A percentile compares a stretch with the other conserved stretches of the same genome.
These are phyloP conservation scores for Amphiprion percula DNA, from an alignment of 2,113 vertebrate genomes.

Conservation along the genomic window DNA sequence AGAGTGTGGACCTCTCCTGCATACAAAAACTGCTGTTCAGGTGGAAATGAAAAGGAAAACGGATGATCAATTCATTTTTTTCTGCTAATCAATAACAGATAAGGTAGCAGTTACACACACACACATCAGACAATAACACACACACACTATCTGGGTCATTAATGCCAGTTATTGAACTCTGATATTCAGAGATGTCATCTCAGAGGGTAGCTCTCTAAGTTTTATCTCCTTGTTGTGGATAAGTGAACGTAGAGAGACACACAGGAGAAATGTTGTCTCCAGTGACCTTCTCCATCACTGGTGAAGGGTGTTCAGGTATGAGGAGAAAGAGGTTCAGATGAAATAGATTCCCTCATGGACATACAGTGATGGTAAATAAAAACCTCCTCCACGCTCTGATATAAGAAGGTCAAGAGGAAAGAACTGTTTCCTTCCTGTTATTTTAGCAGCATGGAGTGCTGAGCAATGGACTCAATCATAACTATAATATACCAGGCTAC, in stretches of 20 bases:
- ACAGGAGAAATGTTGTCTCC: constrained; percentile 2
- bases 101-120: constrained; percentile 14
- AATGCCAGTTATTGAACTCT: constrained; percentile 30
- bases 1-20: constrained; percentile 63
- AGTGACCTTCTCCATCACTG: constrained; percentile 40
- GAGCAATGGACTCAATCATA: background rate
- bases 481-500: background rate
- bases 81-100: constrained; percentile 35
- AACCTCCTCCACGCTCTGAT: constrained; percentile 10
- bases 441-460: constrained; percentile 5
- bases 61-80: constrained; percentile 40
- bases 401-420: constrained; percentile 54
- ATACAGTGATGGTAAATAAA: constrained; percentile 7
- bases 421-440: constrained; percentile 26
- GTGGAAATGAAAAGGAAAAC: constrained; percentile 57
- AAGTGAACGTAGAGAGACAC: background rate
- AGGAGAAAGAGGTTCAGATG: constrained; percentile 5
- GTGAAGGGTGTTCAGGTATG: constrained; percentile 20
- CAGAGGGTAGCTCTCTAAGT: constrained; percentile 11
- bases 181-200: constrained; percentile 10
- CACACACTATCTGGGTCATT: constrained; percentile 26
- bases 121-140: constrained; percentile 5
- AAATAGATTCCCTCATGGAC: background rate
- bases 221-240: constrained; percentile 26
- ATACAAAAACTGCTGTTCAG: constrained; percentile 71